Conservation (phyloP, 2,888 invertebrate species). For the Plutella xylostella region DNA sequence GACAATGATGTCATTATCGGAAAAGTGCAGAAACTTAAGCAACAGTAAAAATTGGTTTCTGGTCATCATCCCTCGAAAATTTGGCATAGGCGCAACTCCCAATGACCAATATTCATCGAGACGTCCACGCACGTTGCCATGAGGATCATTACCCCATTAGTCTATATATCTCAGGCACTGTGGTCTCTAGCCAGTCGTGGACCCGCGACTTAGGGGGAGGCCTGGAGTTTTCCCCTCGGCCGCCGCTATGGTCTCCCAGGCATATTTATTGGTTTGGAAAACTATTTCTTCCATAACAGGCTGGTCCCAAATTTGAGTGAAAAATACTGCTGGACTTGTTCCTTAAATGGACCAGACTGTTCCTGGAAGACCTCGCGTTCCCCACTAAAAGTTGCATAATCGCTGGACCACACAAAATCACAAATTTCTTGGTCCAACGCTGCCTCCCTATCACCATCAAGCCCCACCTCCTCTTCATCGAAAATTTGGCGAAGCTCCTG, state of each 20-base stretch:
- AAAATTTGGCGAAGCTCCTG: background rate
- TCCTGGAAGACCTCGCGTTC: background rate
- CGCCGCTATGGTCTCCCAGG: conserved; percentile 5
- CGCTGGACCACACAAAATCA: background rate
- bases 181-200: conserved; percentile 9
- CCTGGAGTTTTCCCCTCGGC: background rate
- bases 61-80: conserved; percentile 5
- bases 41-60: conserved; percentile 5
- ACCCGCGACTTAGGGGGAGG: background rate
- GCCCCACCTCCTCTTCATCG: background rate
- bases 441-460: background rate
- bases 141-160: conserved; percentile 6
- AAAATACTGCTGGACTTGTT: conserved; percentile 1
- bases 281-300: conserved; percentile 5
- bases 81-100: conserved; percentile 4
- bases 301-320: conserved; percentile 10
- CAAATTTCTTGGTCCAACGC: no score
- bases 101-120: conserved; percentile 7
- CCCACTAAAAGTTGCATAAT: background rate
- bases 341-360: conserved; percentile 1
- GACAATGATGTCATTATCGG: conserved; percentile 3
- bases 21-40: conserved; percentile 6
- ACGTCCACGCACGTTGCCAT: conserved; percentile 4
- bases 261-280: conserved; percentile 9
- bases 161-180: conserved; percentile 6